Conservation (phyloP, 2,888 invertebrate species). For the Cerastis leucographa region DNA sequence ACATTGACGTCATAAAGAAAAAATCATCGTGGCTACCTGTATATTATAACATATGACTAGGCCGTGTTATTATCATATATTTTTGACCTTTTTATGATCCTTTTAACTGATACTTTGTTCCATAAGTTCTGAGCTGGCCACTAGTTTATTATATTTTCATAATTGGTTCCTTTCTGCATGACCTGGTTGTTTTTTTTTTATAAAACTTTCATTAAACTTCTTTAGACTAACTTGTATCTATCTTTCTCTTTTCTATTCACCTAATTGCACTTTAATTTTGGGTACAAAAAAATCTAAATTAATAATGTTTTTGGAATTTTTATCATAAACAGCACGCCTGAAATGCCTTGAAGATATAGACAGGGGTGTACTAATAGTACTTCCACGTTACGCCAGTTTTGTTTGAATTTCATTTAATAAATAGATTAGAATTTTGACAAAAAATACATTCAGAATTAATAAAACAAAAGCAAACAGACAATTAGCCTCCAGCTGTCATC, state of each 20-base stretch:
- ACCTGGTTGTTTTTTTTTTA: no score
- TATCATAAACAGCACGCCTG: no score
- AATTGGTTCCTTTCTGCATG: neutral
- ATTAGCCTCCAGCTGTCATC: slow-evolving; percentile 12
- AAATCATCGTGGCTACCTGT: neutral
- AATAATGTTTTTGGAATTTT: no score
- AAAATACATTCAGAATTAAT: neutral
- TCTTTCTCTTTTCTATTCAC: neutral
- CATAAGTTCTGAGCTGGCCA: no score
- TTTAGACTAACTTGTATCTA: neutral
- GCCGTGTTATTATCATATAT: neutral
- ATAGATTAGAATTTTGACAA: neutral
- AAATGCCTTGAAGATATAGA: no score
- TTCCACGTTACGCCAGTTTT: neutral
- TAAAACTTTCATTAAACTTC: neutral
- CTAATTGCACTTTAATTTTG: no score
- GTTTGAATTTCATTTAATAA: neutral
- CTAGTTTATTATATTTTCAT: neutral
- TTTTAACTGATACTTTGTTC: neutral
- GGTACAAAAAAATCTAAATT: no score
- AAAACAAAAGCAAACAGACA: slow-evolving; percentile 16
- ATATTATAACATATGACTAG: neutral
- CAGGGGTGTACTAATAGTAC: neutral
- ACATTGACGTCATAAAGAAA: no score
- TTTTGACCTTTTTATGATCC: neutral